These are phyloP conservation scores for Meghimatium bilineatum DNA, from an alignment of 2,888 invertebrate genomes.

Conservation along the genomic window DNA sequence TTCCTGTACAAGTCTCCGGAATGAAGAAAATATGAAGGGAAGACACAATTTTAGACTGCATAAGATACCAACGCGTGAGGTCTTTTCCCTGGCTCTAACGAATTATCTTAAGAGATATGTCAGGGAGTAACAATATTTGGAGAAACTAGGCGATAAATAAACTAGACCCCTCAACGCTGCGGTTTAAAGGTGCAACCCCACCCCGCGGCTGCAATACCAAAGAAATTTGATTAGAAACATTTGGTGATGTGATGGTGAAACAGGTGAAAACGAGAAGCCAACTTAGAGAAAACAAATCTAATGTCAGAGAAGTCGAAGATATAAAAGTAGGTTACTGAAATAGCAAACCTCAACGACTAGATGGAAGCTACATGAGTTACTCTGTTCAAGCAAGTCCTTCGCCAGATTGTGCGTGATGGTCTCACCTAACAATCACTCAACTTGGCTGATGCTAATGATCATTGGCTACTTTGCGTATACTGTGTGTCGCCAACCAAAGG, in stretches of 20 bases:
- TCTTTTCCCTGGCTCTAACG: neutral
- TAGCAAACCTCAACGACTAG: neutral
- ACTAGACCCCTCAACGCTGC: neutral
- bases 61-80: neutral
- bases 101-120: neutral
- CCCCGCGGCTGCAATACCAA: neutral
- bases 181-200: neutral
- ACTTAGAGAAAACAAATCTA: neutral
- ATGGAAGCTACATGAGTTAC: neutral
- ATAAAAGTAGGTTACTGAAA: neutral
- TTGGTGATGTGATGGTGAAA: neutral
- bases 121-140: neutral
- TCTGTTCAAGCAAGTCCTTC: no score
- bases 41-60: neutral
- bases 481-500: no score
- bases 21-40: no score
- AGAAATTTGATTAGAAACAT: slow-evolving; percentile 18
- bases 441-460: no score
- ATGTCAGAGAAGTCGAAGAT: neutral
- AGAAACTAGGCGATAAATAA: slow-evolving; percentile 19
- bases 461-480: no score
- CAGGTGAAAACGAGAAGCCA: neutral
- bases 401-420: no score
- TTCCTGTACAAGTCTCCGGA: no score
- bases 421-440: no score